phyloP scores from a whole-genome alignment of 2,797 vertebrate species.

The Amblyraja radiata region DNA sequence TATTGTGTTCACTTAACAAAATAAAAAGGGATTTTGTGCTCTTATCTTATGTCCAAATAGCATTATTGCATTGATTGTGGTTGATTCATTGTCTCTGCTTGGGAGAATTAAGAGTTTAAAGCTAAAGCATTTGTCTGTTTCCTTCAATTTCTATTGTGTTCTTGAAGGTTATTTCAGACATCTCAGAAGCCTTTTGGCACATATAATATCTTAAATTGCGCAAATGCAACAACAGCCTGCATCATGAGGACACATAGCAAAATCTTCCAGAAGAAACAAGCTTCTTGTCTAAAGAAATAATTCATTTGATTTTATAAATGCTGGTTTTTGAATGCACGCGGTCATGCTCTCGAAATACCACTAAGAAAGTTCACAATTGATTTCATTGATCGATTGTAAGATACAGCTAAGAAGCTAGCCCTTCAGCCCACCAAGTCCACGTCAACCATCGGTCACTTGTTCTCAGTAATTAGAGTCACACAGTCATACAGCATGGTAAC shows the following conservation, averaged over 20 bases:
- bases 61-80: slow-evolving; percentile 7
- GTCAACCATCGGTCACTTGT: no score
- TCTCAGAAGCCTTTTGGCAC: neutral
- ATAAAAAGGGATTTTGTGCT: slow-evolving; percentile 4
- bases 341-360: neutral
- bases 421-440: no score
- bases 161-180: slow-evolving; percentile 5
- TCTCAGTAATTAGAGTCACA: no score
- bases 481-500: no score
- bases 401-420: no score
- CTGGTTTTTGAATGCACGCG: neutral
- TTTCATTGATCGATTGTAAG: no score
- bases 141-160: neutral
- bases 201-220: neutral
- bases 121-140: neutral
- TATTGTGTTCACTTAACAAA: neutral
- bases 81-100: neutral
- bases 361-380: neutral
- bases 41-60: neutral
- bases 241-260: no score
- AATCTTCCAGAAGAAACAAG: neutral
- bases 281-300: neutral
- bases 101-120: neutral
- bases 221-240: neutral
- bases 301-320: neutral